A percentile compares a stretch with the other conserved stretches of the same genome.
Conservation (phyloP, 2,113 vertebrate species). For the Bolborhynchus lineola region DNA sequence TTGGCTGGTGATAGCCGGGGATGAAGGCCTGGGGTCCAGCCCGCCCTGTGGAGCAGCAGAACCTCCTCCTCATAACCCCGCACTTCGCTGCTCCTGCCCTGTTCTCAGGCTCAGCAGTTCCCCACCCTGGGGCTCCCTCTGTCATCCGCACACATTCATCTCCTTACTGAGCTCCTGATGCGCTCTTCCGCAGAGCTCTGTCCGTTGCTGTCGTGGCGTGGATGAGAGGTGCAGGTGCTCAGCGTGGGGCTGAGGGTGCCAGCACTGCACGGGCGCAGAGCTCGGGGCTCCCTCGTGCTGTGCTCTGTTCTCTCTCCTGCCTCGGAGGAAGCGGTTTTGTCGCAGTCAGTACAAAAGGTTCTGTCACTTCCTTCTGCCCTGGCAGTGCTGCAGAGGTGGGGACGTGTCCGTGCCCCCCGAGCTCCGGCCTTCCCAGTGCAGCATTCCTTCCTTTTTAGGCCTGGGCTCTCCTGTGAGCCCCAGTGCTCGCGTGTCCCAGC, state of each 20-base stretch:
- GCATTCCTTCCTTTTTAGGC: background rate
- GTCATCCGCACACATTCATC: background rate
- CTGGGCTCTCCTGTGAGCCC: background rate
- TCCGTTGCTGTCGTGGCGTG: background rate
- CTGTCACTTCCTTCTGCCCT: constrained; percentile 48
- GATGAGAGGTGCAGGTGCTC: background rate
- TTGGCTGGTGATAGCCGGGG: background rate
- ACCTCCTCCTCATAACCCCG: rapidly evolving
- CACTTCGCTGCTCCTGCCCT: background rate
- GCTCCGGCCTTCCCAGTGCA: background rate
- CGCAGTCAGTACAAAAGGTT: constrained; percentile 46
- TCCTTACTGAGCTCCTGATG: background rate
- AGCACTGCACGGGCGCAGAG: background rate
- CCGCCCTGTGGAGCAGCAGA: background rate
- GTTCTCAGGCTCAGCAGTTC: background rate
- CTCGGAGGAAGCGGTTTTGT: constrained; percentile 62
- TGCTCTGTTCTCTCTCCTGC: background rate
- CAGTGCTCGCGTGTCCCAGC: rapidly evolving
- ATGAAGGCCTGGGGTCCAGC: rapidly evolving
- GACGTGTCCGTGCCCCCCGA: rapidly evolving
- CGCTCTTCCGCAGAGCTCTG: background rate
- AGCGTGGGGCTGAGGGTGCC: background rate
- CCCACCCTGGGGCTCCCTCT: background rate
- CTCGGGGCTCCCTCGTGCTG: background rate
- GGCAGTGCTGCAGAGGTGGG: background rate